A percentile compares a stretch with the other conserved stretches of the same genome.
phyloP scores from a whole-genome alignment of 2,888 invertebrate genomes.

The Xylota segnis region DNA sequence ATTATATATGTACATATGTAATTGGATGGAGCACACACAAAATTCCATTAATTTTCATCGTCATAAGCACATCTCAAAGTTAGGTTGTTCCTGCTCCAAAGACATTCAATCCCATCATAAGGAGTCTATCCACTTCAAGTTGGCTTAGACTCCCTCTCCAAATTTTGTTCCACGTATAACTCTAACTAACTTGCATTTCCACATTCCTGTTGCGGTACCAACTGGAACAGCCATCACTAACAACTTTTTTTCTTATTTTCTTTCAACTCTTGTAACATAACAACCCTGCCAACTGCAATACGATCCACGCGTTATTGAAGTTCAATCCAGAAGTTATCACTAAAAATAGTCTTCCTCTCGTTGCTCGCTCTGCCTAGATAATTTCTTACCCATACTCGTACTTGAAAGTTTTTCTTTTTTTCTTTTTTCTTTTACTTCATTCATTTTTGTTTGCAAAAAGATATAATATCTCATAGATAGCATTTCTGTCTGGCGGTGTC shows the following conservation, averaged over 20 bases:
- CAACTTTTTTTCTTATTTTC: slow-evolving; percentile 13
- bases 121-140: not conserved
- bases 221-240: slow-evolving; percentile 4
- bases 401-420: not conserved
- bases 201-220: slow-evolving; percentile 53
- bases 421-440: slow-evolving; percentile 1
- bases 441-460: slow-evolving; percentile 24
- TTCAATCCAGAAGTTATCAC: slow-evolving; percentile 64
- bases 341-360: slow-evolving; percentile 47
- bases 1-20: no score
- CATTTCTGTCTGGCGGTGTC: slow-evolving; percentile 59
- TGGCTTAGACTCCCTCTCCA: not conserved
- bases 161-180: slow-evolving; percentile 7
- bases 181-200: slow-evolving; percentile 36
- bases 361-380: slow-evolving; percentile 26
- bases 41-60: not conserved
- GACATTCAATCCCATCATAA: not conserved
- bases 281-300: slow-evolving; percentile 52
- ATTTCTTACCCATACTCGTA: slow-evolving; percentile 27
- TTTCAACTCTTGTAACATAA: slow-evolving; percentile 22
- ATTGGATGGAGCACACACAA: not conserved
- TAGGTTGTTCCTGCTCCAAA: not conserved
- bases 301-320: slow-evolving; percentile 73
- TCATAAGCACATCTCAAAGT: not conserved
- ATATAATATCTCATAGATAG: slow-evolving; percentile 56